Conservation (phyloP, 2,113 vertebrate genomes). For the Nycticorax nycticorax region DNA sequence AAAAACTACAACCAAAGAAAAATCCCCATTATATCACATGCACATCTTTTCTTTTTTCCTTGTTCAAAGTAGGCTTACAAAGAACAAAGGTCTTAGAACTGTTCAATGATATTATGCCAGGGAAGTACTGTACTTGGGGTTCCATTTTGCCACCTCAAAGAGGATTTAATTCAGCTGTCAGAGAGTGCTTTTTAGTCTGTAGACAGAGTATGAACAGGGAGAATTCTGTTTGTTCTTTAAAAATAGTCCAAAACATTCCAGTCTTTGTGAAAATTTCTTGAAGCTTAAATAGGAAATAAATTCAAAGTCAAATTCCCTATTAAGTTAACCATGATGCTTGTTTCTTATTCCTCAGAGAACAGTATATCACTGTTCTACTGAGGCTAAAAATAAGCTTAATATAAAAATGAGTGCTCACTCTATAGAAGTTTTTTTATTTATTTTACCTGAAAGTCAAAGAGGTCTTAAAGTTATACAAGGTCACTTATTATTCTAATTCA, state of each 20-base stretch:
- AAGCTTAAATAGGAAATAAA: conserved; percentile 75
- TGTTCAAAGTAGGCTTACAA: conserved; percentile 73
- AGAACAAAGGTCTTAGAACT: conserved; percentile 73
- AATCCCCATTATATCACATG: conserved; percentile 69
- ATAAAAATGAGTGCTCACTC: conserved; percentile 58
- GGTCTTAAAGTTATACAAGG: conserved; percentile 65
- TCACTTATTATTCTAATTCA: conserved; percentile 52
- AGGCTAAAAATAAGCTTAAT: conserved; percentile 72
- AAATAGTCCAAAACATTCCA: conserved; percentile 75
- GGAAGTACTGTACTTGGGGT: conserved; percentile 71
- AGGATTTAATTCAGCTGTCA: conserved; percentile 73
- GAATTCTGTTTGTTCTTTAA: conserved; percentile 79
- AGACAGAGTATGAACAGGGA: conserved; percentile 63
- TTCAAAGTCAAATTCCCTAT: conserved; percentile 78
- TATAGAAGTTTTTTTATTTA: conserved; percentile 56
- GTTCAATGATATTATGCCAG: conserved; percentile 69
- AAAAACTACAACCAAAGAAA: conserved; percentile 40
- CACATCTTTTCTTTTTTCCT: conserved; percentile 67
- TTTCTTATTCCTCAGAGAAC: conserved; percentile 75
- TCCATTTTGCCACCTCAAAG: conserved; percentile 78
- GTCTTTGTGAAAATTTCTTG: conserved; percentile 74
- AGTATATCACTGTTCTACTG: conserved; percentile 57
- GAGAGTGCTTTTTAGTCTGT: conserved; percentile 70
- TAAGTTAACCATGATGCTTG: conserved; percentile 70
- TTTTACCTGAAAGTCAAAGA: conserved; percentile 73